These are phyloP conservation scores for Phoeniculus purpureus DNA, from an alignment of 2,797 vertebrate genomes.

Conservation along the genomic window DNA sequence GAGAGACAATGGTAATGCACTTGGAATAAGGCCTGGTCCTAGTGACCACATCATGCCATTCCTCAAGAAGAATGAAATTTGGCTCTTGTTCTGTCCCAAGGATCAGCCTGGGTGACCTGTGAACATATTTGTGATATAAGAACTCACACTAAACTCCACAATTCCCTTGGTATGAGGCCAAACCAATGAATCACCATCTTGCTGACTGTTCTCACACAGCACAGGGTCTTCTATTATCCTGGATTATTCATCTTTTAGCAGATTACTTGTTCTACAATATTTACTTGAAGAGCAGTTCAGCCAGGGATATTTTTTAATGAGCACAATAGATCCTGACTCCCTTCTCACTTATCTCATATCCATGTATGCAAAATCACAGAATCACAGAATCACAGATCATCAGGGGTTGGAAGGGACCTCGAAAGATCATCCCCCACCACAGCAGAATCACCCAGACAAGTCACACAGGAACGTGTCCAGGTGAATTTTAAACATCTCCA, in stretches of 20 bases:
- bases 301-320: slow-evolving; percentile 38
- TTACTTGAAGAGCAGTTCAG: slow-evolving; percentile 41
- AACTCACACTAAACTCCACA: background rate
- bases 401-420: too few species aligned
- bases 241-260: slow-evolving; percentile 22
- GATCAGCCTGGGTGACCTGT: background rate
- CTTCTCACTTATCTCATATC: slow-evolving; percentile 29
- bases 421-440: too few species aligned
- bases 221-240: background rate
- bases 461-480: too few species aligned
- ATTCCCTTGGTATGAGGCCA: background rate
- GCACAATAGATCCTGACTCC: slow-evolving; percentile 33
- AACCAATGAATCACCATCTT: background rate
- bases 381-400: background rate
- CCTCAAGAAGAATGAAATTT: background rate
- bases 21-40: background rate
- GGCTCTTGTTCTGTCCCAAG: background rate
- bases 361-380: background rate
- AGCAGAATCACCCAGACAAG: too few species aligned
- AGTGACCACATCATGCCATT: background rate
- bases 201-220: background rate
- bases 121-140: background rate
- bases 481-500: too few species aligned
- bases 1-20: background rate
- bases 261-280: slow-evolving; percentile 14